These are phyloP conservation scores for Drosophila mayri DNA, from an alignment of 1,140 invertebrate genomes.

Conservation along the genomic window DNA sequence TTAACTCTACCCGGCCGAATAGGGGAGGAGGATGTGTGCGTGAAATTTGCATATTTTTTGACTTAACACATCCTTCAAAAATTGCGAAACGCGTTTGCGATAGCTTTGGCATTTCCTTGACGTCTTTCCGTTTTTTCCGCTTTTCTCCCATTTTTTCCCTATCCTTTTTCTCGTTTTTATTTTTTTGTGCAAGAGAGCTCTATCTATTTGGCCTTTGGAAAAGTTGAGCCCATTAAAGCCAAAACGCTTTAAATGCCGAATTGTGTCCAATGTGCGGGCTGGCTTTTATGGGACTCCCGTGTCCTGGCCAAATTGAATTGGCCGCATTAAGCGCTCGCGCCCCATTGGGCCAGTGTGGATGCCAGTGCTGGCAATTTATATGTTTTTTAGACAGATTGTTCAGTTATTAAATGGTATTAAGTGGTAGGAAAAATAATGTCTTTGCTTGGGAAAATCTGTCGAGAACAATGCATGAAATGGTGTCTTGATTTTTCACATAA, in stretches of 20 bases:
- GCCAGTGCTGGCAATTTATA: constrained; percentile 7
- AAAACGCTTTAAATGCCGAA: constrained; percentile 42
- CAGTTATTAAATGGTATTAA: not conserved
- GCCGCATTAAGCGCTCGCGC: constrained; percentile 46
- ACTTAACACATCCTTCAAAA: constrained; percentile 83
- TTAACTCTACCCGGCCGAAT: constrained; percentile 62
- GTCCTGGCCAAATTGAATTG: constrained; percentile 71
- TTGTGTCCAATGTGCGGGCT: constrained; percentile 23
- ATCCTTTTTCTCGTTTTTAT: constrained; percentile 15
- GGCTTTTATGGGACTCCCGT: constrained; percentile 53
- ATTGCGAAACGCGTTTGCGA: constrained; percentile 81
- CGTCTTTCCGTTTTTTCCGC: constrained; percentile 68
- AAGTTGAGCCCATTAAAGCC: constrained; percentile 51
- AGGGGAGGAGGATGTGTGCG: constrained; percentile 15
- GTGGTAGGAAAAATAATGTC: not conserved
- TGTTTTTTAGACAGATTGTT: constrained; percentile 4
- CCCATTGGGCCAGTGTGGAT: constrained; percentile 14
- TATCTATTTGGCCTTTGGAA: constrained; percentile 38
- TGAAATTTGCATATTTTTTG: constrained; percentile 81
- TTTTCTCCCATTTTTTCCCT: constrained; percentile 21
- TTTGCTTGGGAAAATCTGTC: not conserved
- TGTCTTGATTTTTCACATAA: not conserved
- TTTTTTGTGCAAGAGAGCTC: constrained; percentile 1
- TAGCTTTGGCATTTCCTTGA: constrained; percentile 82
- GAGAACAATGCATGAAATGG: not conserved